Evolutionary conservation across 2,113 vertebrate genomes (phyloP).

Genomic region (Anas platyrhynchos): DNA sequence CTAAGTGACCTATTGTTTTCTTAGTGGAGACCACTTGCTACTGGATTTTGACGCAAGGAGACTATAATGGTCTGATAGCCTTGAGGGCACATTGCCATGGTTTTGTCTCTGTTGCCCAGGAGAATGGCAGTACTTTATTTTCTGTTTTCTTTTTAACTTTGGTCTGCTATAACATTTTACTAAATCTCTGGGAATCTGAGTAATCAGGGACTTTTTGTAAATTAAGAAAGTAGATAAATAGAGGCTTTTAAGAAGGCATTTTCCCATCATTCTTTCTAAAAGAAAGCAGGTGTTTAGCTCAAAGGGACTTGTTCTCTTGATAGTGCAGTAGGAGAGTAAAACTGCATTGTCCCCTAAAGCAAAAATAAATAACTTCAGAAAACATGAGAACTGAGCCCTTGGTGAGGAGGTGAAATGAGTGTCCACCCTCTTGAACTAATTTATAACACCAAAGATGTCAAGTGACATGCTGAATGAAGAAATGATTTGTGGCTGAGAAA

Average conservation of each 20-base stretch:
- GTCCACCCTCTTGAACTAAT: slow-evolving; percentile 59
- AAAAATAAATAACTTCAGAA: slow-evolving; percentile 65
- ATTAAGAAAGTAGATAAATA: slow-evolving; percentile 42
- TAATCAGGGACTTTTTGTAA: slow-evolving; percentile 33
- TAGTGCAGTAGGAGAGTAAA: background rate
- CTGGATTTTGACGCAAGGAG: background rate
- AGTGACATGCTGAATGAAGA: slow-evolving; percentile 40
- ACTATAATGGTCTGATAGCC: background rate
- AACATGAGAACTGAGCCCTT: slow-evolving; percentile 37
- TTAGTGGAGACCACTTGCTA: background rate
- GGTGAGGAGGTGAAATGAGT: slow-evolving; percentile 37
- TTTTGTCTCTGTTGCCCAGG: background rate
- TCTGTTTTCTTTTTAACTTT: background rate
- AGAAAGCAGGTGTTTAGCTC: slow-evolving; percentile 72
- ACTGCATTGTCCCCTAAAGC: slow-evolving; percentile 59
- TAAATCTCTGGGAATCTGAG: background rate
- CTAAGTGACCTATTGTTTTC: background rate
- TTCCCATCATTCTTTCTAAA: slow-evolving; percentile 24
- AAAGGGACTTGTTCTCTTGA: slow-evolving; percentile 59
- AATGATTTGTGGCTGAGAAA: slow-evolving; percentile 57
- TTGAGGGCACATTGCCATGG: background rate
- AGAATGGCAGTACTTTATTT: background rate
- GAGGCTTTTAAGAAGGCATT: slow-evolving; percentile 30
- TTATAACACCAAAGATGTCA: slow-evolving; percentile 57
- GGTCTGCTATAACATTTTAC: background rate